phyloP scores from a whole-genome alignment of 2,888 invertebrate genomes.

The Carabus problematicus region DNA sequence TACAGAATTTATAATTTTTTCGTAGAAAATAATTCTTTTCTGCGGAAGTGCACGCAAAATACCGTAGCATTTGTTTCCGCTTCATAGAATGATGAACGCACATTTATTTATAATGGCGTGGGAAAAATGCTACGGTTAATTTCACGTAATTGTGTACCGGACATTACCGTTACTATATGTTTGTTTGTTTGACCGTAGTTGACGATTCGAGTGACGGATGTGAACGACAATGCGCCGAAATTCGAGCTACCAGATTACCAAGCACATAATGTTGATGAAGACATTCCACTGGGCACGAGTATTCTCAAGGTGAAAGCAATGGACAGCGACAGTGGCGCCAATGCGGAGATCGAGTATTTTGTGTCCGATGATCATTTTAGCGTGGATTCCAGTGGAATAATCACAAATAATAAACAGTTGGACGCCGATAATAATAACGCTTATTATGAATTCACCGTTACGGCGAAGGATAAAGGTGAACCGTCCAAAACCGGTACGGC shows the following conservation, averaged over 20 bases:
- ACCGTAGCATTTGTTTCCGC: slow-evolving; percentile 37
- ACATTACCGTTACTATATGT: slow-evolving; percentile 1
- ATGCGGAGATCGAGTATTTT: slow-evolving; percentile 92
- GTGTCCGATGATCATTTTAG: slow-evolving; percentile 94
- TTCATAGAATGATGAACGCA: slow-evolving; percentile 20
- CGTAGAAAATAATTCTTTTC: slow-evolving; percentile 11
- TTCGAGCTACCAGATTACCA: slow-evolving; percentile 97
- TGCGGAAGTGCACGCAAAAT: slow-evolving; percentile 24
- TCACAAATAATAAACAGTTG: slow-evolving; percentile 89
- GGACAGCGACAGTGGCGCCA: slow-evolving; percentile 93
- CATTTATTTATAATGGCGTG: slow-evolving; percentile 16
- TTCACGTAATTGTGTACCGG: slow-evolving; percentile 21
- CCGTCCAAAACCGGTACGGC: slow-evolving; percentile 92
- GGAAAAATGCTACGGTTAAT: slow-evolving; percentile 26
- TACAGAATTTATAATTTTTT: background rate
- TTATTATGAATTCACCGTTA: slow-evolving; percentile 93
- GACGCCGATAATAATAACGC: slow-evolving; percentile 97
- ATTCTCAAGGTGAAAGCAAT: slow-evolving; percentile 95
- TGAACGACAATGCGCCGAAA: slow-evolving; percentile 97
- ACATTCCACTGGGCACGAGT: slow-evolving; percentile 88
- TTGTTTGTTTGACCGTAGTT: slow-evolving; percentile 66
- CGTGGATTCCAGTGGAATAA: slow-evolving; percentile 91
- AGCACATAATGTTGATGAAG: slow-evolving; percentile 95
- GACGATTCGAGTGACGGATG: slow-evolving; percentile 92
- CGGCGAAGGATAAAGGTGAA: slow-evolving; percentile 94